Conservation (phyloP, 2,888 invertebrate species). For the Oeneis ivallda region DNA sequence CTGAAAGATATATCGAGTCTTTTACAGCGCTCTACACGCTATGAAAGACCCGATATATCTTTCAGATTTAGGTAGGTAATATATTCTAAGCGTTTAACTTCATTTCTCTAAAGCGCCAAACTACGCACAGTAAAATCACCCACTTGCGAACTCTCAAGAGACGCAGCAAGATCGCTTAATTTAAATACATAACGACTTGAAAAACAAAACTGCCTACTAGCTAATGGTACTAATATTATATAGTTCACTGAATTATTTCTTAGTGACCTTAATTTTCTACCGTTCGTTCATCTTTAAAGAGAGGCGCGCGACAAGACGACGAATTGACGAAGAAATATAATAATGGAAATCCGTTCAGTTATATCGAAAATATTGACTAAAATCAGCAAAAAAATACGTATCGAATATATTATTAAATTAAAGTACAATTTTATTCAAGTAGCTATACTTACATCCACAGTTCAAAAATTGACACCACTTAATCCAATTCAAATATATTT, state of each 20-base stretch:
- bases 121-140: not conserved
- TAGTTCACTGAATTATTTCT: too few relatives aligned
- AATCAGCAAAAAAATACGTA: not conserved
- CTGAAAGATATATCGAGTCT: too few relatives aligned
- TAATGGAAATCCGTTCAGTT: not conserved
- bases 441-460: too few relatives aligned
- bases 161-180: not conserved
- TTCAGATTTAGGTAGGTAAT: not conserved
- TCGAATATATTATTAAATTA: too few relatives aligned
- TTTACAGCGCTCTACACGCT: not conserved
- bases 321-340: not conserved
- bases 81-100: not conserved
- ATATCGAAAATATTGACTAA: not conserved
- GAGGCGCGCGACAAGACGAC: too few relatives aligned
- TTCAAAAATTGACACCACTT: too few relatives aligned
- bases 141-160: not conserved
- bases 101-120: slow-evolving; percentile 1
- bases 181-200: not conserved
- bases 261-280: too few relatives aligned
- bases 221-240: too few relatives aligned
- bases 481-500: not conserved
- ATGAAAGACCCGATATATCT: not conserved
- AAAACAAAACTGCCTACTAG: too few relatives aligned
- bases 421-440: too few relatives aligned
- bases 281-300: too few relatives aligned